Evolutionary conservation across 2,113 vertebrate genomes (phyloP).

Genomic region (Callaeas wilsoni): DNA sequence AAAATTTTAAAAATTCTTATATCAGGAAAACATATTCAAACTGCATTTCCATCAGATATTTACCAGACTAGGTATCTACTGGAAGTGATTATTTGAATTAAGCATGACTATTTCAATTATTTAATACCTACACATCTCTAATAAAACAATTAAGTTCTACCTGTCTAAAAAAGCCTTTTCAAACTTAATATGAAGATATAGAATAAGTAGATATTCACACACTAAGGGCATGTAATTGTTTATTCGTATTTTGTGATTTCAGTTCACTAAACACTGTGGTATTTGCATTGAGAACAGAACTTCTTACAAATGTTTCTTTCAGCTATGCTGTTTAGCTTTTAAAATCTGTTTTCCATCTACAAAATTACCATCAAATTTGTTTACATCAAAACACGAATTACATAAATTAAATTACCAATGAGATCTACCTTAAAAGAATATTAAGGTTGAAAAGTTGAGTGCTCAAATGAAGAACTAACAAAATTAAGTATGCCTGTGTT

Average conservation of each 20-base stretch:
- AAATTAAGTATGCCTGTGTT: not conserved
- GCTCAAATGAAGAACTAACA: not conserved
- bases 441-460: not conserved
- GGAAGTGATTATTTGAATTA: constrained; percentile 67
- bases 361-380: constrained; percentile 19
- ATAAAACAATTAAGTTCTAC: constrained; percentile 47
- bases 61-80: constrained; percentile 26
- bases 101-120: constrained; percentile 53
- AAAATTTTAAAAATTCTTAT: not conserved
- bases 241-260: not conserved
- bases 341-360: not conserved
- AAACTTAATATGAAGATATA: not conserved
- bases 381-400: constrained; percentile 21
- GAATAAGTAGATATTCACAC: not conserved
- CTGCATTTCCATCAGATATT: not conserved
- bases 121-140: constrained; percentile 32
- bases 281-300: not conserved
- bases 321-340: not conserved
- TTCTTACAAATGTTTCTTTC: not conserved
- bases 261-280: not conserved
- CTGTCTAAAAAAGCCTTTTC: not conserved
- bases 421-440: constrained; percentile 26
- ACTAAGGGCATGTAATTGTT: not conserved
- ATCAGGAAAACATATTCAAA: not conserved
- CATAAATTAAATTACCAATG: not conserved